Evolutionary conservation across 2,888 invertebrate genomes (phyloP), one percentile per base, ranked within the genome.

Genomic region (Polymixis flavicincta): DNA sequence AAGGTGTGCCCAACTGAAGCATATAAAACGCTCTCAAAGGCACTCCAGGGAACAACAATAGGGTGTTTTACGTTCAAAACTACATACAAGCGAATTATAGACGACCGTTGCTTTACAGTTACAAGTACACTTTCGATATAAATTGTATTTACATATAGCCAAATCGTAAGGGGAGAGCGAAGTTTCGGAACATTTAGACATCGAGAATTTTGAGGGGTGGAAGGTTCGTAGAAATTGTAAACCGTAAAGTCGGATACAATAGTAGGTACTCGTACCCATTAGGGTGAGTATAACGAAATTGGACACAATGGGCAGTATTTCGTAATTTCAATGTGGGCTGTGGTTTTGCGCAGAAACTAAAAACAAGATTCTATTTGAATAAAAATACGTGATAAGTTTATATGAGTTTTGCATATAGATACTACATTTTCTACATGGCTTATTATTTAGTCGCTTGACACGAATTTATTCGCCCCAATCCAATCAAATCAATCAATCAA

Each of bases 21-120:
- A 90, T 92, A 92, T 93, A 90, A 92, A 95, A 93, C 90, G 85
- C 90, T 90, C 89, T 91, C 90, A 89, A 94, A 91, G 83, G 88
- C 92, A 89, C 94, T 93, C 93, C 78, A 81, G 92, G 89, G 92
- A 82, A 88, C 89, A 90, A 95, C 93, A 94, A 94, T 92, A 90
- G 90, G 88, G 90, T 93, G 92, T 93, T 93, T 93, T 93, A 92
- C 92, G 89, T 91, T 87, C 77, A 78, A 85, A 91, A 89, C 89
- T 90, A 89, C 86, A 89, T 84, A 84, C 86, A 89, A 87, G 83
- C 80, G 87, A 92, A 92, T 92, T 92, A 91, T 90, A 89, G 84
- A 83, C 82, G 80, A 84, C 86, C 85, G 85, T 85, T 87, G 89
- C 89, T 88, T 89, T 84, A 83, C 66, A 84, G 76, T 88, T 88